Evolutionary conservation across 2,797 vertebrate species (phyloP), one percentile per base, ranked within the genome.

Genomic region (Hypotaenidia philippensis): DNA sequence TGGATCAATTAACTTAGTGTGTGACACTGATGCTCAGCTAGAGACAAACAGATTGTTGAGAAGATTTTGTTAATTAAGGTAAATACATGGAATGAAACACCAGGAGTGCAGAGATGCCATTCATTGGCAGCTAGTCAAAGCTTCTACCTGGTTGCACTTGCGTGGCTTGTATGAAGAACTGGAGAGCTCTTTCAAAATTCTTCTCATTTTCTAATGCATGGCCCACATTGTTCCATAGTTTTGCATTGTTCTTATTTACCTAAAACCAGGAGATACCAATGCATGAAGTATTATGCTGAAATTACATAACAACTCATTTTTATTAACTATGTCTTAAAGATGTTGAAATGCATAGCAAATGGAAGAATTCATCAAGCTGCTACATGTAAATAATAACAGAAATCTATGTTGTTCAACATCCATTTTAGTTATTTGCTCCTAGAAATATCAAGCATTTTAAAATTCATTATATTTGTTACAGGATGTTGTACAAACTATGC

Each of bases 171-270:
- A 99, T 98, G 93, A 99, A 99, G 96, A 99, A 99, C 31, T 96
- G 98, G 76, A 99, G 97, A 3, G 99, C 99, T 96, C 96, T 98
- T 77, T 98, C 98, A 89, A 99, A 99, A 93, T 99, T 98, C 95
- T 99, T 99, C 94, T 99, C 99, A 97, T 99, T 99, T 97, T 99
- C 99, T 83, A 99, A 97, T 2, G 99, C 99, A 50, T 99, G 99
- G 12, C 99, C 99, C 22, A 99, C 99, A 87, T 99, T 99, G 94
- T 99, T 99, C 99, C 99, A 99, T 11, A 99, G 97, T 93, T 99
- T 99, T 78, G 99, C 99, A 41, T 99, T 99, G 96, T 99, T 99
- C 97, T 99, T 99, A 98, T 99, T 99, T 79, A 99, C 99, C 99
- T 99, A 95, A 96, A 95, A 23, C 50, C 26, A 75, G 69, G 79